Conservation (phyloP, 2,797 vertebrate species). For the Oophaga sylvatica region DNA sequence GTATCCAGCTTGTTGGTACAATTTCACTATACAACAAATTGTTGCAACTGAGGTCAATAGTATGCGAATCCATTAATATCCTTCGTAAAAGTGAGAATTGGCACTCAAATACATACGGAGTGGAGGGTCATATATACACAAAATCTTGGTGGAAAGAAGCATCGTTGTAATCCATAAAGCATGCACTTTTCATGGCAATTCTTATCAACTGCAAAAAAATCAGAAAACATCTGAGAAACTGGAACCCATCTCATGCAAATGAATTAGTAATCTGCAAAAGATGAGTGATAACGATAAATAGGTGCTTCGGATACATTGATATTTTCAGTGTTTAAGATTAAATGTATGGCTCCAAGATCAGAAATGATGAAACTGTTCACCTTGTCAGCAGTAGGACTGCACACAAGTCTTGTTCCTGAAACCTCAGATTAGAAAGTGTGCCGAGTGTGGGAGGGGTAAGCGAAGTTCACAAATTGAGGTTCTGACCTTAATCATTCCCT, state of each 20-base stretch:
- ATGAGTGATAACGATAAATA: not conserved
- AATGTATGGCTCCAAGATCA: not conserved
- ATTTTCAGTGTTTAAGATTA: not conserved
- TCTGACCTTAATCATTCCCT: not conserved
- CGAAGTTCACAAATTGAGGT: not conserved
- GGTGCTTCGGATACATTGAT: not conserved
- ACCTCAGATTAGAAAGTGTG: not conserved
- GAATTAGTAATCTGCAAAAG: not conserved
- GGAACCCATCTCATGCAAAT: not conserved
- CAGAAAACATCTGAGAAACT: not conserved
- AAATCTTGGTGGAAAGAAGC: slow-evolving; percentile 6
- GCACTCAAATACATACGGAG: slow-evolving; percentile 38
- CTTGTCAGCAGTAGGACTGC: not conserved
- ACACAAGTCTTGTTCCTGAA: not conserved
- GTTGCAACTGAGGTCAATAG: slow-evolving; percentile 19
- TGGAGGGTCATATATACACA: slow-evolving; percentile 29
- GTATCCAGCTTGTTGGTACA: slow-evolving; percentile 17
- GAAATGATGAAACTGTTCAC: not conserved
- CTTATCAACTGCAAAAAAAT: not conserved
- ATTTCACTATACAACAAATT: slow-evolving; percentile 26
- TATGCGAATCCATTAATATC: slow-evolving; percentile 2
- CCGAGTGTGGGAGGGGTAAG: not conserved
- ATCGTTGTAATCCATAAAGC: not conserved
- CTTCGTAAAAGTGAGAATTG: slow-evolving; percentile 12
- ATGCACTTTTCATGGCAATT: slow-evolving; percentile 18